phyloP scores from a whole-genome alignment of 2,113 vertebrate species.

The Chamaea fasciata region DNA sequence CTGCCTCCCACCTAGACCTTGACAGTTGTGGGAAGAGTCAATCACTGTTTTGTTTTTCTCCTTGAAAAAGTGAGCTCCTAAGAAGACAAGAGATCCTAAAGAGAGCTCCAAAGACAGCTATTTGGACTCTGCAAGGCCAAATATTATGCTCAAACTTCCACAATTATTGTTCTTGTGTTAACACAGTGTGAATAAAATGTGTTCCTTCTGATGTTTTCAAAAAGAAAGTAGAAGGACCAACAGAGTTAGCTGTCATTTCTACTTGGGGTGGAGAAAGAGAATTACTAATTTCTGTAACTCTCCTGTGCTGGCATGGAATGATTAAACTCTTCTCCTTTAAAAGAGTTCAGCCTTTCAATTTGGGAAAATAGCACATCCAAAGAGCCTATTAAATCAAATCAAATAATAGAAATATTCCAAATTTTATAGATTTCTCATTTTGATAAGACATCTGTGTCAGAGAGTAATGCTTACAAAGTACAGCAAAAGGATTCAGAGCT shows the following conservation, averaged over 20 bases:
- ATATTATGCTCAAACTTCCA: neutral
- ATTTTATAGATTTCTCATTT: neutral
- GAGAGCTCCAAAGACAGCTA: neutral
- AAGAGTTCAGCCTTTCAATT: neutral
- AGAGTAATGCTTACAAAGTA: neutral
- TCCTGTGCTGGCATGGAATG: neutral
- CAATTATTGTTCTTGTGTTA: neutral
- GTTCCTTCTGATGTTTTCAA: neutral
- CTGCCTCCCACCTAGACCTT: neutral
- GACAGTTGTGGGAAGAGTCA: neutral
- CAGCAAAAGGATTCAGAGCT: neutral
- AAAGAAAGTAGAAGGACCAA: neutral
- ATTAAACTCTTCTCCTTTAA: neutral
- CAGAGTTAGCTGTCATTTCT: neutral
- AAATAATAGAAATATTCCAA: neutral
- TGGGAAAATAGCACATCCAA: neutral
- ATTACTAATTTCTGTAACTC: neutral
- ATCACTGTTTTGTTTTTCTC: neutral
- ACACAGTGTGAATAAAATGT: neutral
- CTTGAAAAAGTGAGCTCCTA: neutral
- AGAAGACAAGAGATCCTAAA: neutral
- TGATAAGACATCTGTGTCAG: neutral
- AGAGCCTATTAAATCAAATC: neutral
- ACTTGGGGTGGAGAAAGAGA: fast-evolving
- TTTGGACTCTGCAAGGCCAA: neutral